Percentiles rank a stretch among this genome's conserved stretches.
phyloP scores from a whole-genome alignment of 2,797 vertebrate species.

The Acanthornis magna region DNA sequence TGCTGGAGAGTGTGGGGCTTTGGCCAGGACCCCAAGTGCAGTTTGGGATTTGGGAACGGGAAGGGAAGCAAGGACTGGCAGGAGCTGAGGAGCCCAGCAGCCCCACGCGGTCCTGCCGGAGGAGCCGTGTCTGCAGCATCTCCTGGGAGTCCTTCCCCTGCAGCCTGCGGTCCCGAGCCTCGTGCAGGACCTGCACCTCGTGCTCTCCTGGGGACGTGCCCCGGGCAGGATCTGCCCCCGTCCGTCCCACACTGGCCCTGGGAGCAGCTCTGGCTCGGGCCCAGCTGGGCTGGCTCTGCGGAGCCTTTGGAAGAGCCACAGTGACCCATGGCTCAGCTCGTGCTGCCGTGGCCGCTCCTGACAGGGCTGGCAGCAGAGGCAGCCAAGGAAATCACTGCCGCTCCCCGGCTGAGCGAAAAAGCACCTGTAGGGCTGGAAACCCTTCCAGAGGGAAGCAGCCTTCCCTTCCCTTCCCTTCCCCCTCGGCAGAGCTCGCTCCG shows the following conservation, averaged over 20 bases:
- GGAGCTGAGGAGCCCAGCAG: not conserved
- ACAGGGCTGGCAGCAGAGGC: not conserved
- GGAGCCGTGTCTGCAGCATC: not conserved
- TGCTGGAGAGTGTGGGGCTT: too few relatives aligned
- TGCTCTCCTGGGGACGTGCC: rapidly evolving
- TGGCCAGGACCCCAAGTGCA: not conserved
- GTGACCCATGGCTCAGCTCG: not conserved
- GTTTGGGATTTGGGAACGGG: not conserved
- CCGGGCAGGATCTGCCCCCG: too few relatives aligned
- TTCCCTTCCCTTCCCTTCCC: not conserved
- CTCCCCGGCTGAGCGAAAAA: not conserved
- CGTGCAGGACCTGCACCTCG: too few relatives aligned
- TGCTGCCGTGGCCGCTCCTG: not conserved
- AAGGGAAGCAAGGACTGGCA: rapidly evolving
- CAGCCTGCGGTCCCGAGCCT: not conserved
- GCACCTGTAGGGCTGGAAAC: constrained; percentile 51
- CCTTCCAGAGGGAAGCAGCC: not conserved
- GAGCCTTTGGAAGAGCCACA: not conserved
- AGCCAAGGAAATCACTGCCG: not conserved
- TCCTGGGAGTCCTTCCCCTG: not conserved
- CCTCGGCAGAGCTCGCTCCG: not conserved
- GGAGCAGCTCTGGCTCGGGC: not conserved
- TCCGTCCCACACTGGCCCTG: not conserved
- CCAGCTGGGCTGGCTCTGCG: not conserved
- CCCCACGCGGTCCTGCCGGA: not conserved